A percentile compares a stretch with the other conserved stretches of the same genome.
These are phyloP conservation scores for Cotesia congregata DNA, from an alignment of 2,888 invertebrate genomes.

Conservation along the genomic window DNA sequence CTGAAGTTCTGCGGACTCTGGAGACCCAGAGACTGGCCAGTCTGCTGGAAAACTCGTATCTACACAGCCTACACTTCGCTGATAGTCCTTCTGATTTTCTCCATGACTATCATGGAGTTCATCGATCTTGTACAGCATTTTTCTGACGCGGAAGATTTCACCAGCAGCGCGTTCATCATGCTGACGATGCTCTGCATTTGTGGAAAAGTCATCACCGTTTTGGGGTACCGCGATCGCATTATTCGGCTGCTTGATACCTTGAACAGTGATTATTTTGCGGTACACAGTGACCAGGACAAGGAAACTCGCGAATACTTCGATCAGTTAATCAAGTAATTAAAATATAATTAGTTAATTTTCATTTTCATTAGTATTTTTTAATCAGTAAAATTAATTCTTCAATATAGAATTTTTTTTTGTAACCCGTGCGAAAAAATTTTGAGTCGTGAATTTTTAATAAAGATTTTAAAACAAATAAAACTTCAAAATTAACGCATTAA, in stretches of 20 bases:
- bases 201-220: not conserved
- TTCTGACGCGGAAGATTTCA: not conserved
- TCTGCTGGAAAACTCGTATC: not conserved
- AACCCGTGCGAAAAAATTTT: too few relatives aligned
- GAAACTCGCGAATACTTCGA: not conserved
- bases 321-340: not conserved
- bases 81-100: not conserved
- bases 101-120: slow-evolving; percentile 1
- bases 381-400: too few relatives aligned
- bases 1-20: slow-evolving; percentile 17
- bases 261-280: not conserved
- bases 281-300: not conserved
- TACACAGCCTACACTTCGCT: slow-evolving; percentile 1
- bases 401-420: too few relatives aligned
- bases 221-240: not conserved
- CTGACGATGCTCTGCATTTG: slow-evolving; percentile 16
- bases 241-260: not conserved
- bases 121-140: not conserved
- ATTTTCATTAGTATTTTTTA: too few relatives aligned
- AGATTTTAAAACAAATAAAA: too few relatives aligned
- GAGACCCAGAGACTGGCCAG: not conserved
- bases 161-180: not conserved
- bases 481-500: too few relatives aligned
- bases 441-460: too few relatives aligned
- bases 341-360: not conserved